phyloP scores from a whole-genome alignment of 2,797 vertebrate genomes.

The Salarias fasciatus region DNA sequence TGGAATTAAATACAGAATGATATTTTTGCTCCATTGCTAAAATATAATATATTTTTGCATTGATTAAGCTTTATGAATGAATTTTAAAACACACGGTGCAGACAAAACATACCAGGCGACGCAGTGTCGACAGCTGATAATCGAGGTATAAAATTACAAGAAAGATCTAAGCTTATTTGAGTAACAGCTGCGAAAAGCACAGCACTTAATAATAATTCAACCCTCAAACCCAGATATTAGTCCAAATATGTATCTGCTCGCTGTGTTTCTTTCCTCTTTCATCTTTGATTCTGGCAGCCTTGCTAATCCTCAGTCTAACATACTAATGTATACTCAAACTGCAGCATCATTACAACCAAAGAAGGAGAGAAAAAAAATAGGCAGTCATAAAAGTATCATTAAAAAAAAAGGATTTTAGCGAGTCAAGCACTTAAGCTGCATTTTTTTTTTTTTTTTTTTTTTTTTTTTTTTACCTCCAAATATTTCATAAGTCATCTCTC shows the following conservation, averaged over 20 bases:
- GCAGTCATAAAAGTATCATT: slow-evolving; percentile 38
- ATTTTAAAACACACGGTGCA: slow-evolving; percentile 4
- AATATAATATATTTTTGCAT: not conserved
- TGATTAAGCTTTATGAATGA: slow-evolving; percentile 1
- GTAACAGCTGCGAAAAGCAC: no score
- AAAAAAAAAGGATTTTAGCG: slow-evolving; percentile 47
- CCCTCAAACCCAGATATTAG: slow-evolving; percentile 15
- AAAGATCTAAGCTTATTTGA: no score
- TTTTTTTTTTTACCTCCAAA: slow-evolving; percentile 6
- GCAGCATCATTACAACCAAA: slow-evolving; percentile 58
- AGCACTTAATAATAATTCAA: slow-evolving; percentile 21
- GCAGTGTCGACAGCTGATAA: no score
- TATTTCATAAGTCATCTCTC: slow-evolving; percentile 31
- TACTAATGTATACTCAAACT: slow-evolving; percentile 52
- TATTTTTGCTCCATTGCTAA: not conserved
- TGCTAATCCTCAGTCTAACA: slow-evolving; percentile 50
- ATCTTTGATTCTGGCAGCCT: slow-evolving; percentile 39
- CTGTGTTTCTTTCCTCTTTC: slow-evolving; percentile 14
- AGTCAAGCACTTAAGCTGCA: slow-evolving; percentile 41
- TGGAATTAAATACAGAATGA: not conserved
- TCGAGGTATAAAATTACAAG: no score
- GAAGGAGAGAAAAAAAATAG: not conserved
- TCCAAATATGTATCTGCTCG: slow-evolving; percentile 28
- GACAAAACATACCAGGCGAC: not conserved
- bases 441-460: slow-evolving; percentile 11